Conservation (phyloP, 2,113 vertebrate species). For the Prochilodus magdalenae region DNA sequence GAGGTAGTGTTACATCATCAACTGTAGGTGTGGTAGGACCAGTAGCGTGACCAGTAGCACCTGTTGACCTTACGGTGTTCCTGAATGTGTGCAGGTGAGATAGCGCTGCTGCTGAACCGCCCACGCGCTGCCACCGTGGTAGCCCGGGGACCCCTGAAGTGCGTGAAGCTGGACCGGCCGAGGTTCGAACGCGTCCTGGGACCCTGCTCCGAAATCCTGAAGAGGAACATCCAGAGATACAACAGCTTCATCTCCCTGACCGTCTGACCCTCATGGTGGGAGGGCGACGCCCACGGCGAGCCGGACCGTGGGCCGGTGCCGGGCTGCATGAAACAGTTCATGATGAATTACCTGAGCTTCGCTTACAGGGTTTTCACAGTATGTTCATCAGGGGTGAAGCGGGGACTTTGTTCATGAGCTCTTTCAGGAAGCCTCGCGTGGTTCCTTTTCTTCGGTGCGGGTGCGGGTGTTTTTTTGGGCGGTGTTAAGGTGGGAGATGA, state of each 20-base stretch:
- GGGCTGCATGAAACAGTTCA: conserved; percentile 33
- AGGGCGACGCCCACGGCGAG: conserved; percentile 43
- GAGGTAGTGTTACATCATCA: too few species aligned
- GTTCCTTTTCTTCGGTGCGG: neutral
- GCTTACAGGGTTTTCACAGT: neutral
- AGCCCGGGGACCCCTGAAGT: conserved; percentile 92
- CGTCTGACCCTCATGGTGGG: conserved; percentile 76
- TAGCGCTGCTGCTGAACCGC: conserved; percentile 90
- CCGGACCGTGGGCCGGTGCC: conserved; percentile 28
- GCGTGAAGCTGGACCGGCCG: conserved; percentile 94
- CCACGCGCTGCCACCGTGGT: conserved; percentile 95
- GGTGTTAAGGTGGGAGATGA: conserved; percentile 38
- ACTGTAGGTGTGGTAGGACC: too few species aligned
- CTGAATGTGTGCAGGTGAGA: conserved; percentile 82
- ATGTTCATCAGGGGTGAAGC: neutral
- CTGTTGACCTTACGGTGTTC: neutral
- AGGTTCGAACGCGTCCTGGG: conserved; percentile 96
- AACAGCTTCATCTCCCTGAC: conserved; percentile 99
- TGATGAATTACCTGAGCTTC: conserved; percentile 3
- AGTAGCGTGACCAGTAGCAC: too few species aligned
- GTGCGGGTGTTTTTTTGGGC: conserved; percentile 4
- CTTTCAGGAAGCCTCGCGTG: conserved; percentile 14
- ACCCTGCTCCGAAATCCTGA: conserved; percentile 96
- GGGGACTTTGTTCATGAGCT: neutral
- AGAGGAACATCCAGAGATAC: conserved; percentile 98